Conservation (phyloP, 2,797 vertebrate species). For the Melanotaenia maccullochi region DNA sequence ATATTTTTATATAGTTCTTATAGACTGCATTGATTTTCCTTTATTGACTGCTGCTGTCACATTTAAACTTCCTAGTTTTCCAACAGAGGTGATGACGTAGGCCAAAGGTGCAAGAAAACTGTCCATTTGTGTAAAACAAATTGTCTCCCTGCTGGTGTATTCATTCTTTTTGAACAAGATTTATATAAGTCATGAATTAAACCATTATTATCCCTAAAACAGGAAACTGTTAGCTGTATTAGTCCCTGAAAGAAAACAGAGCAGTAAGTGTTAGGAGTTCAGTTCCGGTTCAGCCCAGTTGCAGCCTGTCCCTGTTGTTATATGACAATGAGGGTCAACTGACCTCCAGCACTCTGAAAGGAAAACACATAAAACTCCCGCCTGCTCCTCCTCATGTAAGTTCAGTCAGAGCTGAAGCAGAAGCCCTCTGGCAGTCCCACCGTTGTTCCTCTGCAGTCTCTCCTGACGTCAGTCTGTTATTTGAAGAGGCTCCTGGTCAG, state of each 20-base stretch:
- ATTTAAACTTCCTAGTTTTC: too few species aligned
- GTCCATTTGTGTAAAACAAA: too few species aligned
- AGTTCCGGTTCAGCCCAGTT: conserved; percentile 27
- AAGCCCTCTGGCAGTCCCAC: conserved; percentile 37
- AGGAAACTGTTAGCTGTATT: conserved; percentile 8
- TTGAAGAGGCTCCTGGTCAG: conserved; percentile 71
- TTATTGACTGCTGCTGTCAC: too few species aligned
- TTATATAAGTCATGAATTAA: background rate
- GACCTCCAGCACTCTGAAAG: conserved; percentile 45
- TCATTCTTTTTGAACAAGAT: background rate
- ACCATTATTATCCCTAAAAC: background rate
- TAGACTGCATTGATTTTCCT: too few species aligned
- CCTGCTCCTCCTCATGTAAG: conserved; percentile 48
- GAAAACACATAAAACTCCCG: conserved; percentile 63
- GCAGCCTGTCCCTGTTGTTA: conserved; percentile 36
- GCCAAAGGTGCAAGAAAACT: too few species aligned
- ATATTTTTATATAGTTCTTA: too few species aligned
- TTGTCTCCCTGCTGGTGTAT: background rate
- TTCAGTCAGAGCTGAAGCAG: conserved; percentile 43
- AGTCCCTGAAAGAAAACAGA: conserved; percentile 14
- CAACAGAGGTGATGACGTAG: too few species aligned
- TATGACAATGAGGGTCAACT: conserved; percentile 57
- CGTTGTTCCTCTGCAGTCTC: conserved; percentile 49
- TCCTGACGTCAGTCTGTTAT: conserved; percentile 66
- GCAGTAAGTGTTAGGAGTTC: conserved; percentile 5